A percentile compares a stretch with the other conserved stretches of the same genome.
Conservation (phyloP, 1,140 invertebrate genomes). For the Drosophila malerkotliana region DNA sequence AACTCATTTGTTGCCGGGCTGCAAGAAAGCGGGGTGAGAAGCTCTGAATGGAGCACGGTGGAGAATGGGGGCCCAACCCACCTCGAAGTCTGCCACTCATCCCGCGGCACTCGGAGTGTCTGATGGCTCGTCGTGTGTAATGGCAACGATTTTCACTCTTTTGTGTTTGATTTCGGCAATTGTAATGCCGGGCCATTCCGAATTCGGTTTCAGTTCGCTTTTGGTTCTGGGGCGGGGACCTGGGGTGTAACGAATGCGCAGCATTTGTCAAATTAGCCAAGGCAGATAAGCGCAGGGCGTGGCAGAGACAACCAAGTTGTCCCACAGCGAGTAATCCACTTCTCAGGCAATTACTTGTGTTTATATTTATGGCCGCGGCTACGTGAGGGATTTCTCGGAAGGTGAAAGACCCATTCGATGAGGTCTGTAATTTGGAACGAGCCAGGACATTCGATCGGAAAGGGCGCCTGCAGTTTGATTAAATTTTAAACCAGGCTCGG, state of each 20-base stretch:
- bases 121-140: constrained; percentile 52
- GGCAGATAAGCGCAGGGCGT: constrained; percentile 54
- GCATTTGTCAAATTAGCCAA: constrained; percentile 77
- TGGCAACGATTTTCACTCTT: constrained; percentile 76
- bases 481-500: background rate
- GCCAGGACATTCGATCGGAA: background rate
- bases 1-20: constrained; percentile 65
- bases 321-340: constrained; percentile 65
- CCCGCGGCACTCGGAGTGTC: constrained; percentile 7
- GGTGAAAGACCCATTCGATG: background rate
- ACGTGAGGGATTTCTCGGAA: constrained; percentile 38
- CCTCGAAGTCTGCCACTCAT: background rate
- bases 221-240: constrained; percentile 18
- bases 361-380: constrained; percentile 59
- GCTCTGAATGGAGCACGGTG: background rate
- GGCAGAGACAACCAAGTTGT: constrained; percentile 11
- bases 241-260: constrained; percentile 59
- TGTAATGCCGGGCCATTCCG: constrained; percentile 51
- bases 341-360: constrained; percentile 60
- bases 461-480: background rate
- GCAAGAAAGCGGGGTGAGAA: background rate
- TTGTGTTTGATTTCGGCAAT: constrained; percentile 74
- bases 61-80: background rate
- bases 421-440: background rate
- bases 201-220: constrained; percentile 25